A percentile compares a stretch with the other conserved stretches of the same genome.
Conservation (phyloP, 2,888 invertebrate species). For the Xanthorhoe spadicearia region DNA sequence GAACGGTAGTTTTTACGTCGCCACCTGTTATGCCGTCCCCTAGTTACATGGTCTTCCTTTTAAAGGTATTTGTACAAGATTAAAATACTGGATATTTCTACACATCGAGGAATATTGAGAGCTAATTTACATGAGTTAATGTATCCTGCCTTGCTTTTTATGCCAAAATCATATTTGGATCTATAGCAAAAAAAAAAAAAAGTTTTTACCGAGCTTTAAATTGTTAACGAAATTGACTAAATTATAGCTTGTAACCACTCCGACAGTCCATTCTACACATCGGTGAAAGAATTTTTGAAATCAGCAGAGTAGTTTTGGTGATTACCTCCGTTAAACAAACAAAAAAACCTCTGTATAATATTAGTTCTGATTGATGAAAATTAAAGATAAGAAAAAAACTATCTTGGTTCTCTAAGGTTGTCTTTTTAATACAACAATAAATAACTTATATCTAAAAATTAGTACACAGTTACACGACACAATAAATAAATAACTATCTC, state of each 20-base stretch:
- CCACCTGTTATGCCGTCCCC: conserved; percentile 28
- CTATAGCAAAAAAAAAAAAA: background rate
- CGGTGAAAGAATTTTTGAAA: no score
- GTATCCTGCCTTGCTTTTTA: conserved; percentile 23
- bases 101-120: conserved; percentile 39
- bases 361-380: no score
- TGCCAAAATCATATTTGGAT: background rate
- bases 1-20: conserved; percentile 29
- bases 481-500: conserved; percentile 13
- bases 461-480: background rate
- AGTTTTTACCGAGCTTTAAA: no score
- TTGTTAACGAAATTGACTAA: no score
- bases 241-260: no score
- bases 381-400: no score
- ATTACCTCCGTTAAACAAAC: no score
- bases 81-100: conserved; percentile 38
- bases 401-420: background rate
- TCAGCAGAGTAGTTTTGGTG: no score
- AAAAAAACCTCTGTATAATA: no score
- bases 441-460: conserved; percentile 5
- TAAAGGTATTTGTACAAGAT: conserved; percentile 37
- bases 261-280: no score
- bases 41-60: conserved; percentile 30
- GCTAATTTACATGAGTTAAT: conserved; percentile 29
- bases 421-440: conserved; percentile 8